Base-by-base conservation (phyloP, 2,888 invertebrate species). In the Trachelus iudaicus region DNA sequence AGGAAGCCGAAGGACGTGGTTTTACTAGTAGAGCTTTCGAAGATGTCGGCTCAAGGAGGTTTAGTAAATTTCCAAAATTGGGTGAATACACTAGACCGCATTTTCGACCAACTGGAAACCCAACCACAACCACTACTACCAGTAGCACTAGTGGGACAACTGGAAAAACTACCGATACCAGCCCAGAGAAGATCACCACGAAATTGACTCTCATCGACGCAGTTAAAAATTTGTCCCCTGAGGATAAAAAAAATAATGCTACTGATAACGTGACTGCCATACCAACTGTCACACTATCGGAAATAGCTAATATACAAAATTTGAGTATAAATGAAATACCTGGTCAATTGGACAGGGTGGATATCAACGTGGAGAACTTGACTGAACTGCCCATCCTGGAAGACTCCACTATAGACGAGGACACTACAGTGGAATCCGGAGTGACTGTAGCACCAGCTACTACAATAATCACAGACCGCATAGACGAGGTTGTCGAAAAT, bases 401-500 rank as follows among this genome's bases (percentile, higher is more conserved):
- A 6, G 69, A 77, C 0, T 76, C 33, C 0, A 76, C 33, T 0
- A 11, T 76, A 4, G 80, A 81, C 13, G 83, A 85, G 69, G 85
- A 84, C 12, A 83, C 86, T 34, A 86, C 83, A 0, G 79, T 79
- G 12, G 82, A 83, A 11, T 80, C 79, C 77, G 34, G 82, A 76
- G 69, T 81, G 79, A 75, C 82, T 79, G n/a, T 83, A 81, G 76
- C 68, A 81, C 79, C 85, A 34, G 74, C 33, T 15, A 84, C 85
- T 4, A 86, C 87, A 4, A 87, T 76, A 77, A 34, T 76, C 75
- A 83, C 87, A 73, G 93, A 93, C 80, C 91, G 91, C 75, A 87
- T 91, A 34, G 92, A 93, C 81, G 89, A 90, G 2, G 92, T 92
- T 84, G 85, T 91, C n/a, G 83, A 83, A 81, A 69, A 88, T 81